Conservation (phyloP, 1,140 invertebrate genomes). For the Asobara japonica region DNA sequence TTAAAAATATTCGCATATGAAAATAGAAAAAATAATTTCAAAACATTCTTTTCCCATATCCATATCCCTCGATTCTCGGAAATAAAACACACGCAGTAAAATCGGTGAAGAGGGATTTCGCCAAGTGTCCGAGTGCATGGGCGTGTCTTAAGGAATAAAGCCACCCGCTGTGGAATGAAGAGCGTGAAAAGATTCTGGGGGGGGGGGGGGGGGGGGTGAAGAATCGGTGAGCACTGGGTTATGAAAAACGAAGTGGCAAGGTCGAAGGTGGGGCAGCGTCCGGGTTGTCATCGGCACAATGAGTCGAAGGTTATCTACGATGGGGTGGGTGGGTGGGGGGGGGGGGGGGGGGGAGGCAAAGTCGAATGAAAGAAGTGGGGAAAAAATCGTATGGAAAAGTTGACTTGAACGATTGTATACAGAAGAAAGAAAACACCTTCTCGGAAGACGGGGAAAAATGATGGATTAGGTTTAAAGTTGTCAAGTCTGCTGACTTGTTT, state of each 20-base stretch:
- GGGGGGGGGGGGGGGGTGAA: conserved; percentile 17
- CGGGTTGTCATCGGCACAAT: conserved; percentile 42
- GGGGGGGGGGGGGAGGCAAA: conserved; percentile 14
- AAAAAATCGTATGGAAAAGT: conserved; percentile 36
- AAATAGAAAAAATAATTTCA: no score
- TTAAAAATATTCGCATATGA: no score
- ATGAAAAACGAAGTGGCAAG: conserved; percentile 17
- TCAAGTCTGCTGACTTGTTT: no score
- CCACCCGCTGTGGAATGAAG: conserved; percentile 29
- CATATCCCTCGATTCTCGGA: no score
- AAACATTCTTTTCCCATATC: no score
- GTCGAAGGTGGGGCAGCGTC: conserved; percentile 5
- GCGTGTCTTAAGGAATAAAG: conserved; percentile 23
- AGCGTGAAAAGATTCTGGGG: conserved; percentile 4
- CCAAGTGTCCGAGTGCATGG: conserved; percentile 8
- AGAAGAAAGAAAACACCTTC: no score
- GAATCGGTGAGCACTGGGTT: no score
- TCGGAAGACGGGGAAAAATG: no score
- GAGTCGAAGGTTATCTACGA: conserved; percentile 42
- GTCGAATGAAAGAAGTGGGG: conserved; percentile 6
- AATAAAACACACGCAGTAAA: no score
- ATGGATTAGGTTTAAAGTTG: no score
- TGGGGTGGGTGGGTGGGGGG: no score
- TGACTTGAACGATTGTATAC: conserved; percentile 17
- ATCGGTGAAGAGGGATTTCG: no score